phyloP scores from a whole-genome alignment of 2,888 invertebrate species.

The Salpingus planirostris region DNA sequence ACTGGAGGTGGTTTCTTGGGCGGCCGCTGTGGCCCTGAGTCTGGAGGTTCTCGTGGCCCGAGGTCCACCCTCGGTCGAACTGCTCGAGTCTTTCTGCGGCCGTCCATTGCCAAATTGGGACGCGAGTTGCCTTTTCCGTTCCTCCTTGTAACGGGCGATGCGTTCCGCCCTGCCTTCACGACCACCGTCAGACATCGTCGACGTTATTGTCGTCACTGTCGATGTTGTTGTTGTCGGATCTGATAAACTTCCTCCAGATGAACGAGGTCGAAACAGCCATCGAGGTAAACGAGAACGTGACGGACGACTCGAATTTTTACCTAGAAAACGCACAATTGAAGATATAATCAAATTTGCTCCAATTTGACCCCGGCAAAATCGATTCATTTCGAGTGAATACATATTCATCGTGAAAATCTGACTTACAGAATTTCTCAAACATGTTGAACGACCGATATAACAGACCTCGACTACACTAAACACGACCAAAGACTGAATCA shows the following conservation, averaged over 20 bases:
- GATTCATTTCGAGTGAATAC: no score
- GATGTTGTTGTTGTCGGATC: constrained; percentile 6
- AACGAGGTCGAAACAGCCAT: constrained; percentile 27
- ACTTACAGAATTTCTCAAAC: no score
- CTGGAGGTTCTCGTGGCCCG: constrained; percentile 65
- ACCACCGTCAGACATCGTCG: constrained; percentile 31
- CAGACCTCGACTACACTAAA: no score
- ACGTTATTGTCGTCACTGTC: constrained; percentile 1
- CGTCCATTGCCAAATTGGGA: constrained; percentile 44
- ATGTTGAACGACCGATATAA: no score
- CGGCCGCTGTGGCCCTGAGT: constrained; percentile 51
- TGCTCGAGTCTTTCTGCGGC: constrained; percentile 20
- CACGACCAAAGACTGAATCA: no score
- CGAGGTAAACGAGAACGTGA: constrained; percentile 25
- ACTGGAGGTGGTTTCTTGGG: constrained; percentile 21
- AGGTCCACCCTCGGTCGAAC: constrained; percentile 41
- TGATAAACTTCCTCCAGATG: constrained; percentile 17
- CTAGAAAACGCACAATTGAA: no score
- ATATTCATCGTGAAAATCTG: no score
- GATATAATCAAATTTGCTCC: no score
- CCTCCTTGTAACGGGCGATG: constrained; percentile 65
- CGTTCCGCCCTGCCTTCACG: constrained; percentile 51
- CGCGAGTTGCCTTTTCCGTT: constrained; percentile 58
- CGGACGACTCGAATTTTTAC: constrained; percentile 17
- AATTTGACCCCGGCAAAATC: no score